Base-by-base conservation (phyloP, 2,797 vertebrate species). In the Leptoclinus maculatus region DNA sequence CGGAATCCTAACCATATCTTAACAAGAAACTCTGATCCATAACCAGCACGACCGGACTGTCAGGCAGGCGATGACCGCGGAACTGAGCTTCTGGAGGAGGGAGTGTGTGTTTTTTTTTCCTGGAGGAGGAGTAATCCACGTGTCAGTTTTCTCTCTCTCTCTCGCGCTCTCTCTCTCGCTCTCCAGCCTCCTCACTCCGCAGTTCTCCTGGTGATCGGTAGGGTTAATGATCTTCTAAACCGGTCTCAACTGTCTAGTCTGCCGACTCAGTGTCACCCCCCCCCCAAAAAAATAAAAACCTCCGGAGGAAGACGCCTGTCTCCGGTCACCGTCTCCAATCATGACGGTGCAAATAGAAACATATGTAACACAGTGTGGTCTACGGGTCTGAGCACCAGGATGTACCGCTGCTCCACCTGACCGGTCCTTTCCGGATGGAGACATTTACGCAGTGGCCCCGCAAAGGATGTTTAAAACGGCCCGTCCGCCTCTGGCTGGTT, bases 101-200 rank as follows among this genome's bases (percentile, higher is more conserved):
- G 51, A 68, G 83, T 49, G 71, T 79, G 81, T 85, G 49, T 16
- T n/a, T 54, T 14, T 83, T 79, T 90, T 80, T 78, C 80, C 34
- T n/a, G n/a, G 10, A 89, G 79, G 92, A 92, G 90, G 88, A 87
- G 84, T 88, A 85, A 94, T 96, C 95, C 95, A 96, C 95, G 95
- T 96, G 95, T 96, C 95, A 95, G 87, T 93, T 94, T 89, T 16
- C 62, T 76, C 83, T 83, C 83, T 49, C 45, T n/a, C n/a, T 83
- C 64, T 75, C 83, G 82, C 83, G 19, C 45, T 21, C n/a, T 83
- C 82, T 88, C 78, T 54, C 51, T 27, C 53, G 16, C 53, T 16
- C 13, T 16, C 64, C 66, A 74, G 60, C 77, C 82, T 85, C 83
- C 80, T 88, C 77, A 6, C 47, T 13, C 64, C 88, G 94, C 93